Base-by-base conservation (phyloP, 35 echinoderm and acorn worm species). In the Patiria miniata region DNA sequence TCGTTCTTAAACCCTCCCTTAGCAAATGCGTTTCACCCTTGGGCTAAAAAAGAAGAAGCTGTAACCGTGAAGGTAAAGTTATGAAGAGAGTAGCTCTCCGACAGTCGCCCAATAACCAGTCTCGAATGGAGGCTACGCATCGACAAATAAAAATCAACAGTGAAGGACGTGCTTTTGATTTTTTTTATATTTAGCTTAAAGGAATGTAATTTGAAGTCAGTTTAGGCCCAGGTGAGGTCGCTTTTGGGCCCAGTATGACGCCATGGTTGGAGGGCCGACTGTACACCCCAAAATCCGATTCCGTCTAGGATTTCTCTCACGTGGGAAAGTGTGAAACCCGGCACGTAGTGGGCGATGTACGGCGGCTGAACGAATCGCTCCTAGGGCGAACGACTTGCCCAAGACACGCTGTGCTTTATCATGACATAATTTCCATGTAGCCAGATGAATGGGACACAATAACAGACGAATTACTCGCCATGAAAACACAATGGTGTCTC, bases 371-470 rank as follows among this genome's bases (percentile, higher is more conserved):
- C 65, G 65, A 3, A 0, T 2, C 65, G 65, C 26, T 73, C 65
- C 65, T 15, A 23, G 19, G 65, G 65, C 65, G 65, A 26, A 9
- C 19, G 23, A 73, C 2, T 7, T 9, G 28, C 28, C 58, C 65
- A 47, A 47, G 12, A 47, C 42, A 12, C 65, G 26, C 19, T 73
- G 19, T 23, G 15, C 34, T 26, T 47, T 73, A 73, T 73, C 23
- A 73, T 73, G 65, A 73, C 65, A 73, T 73, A 73, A 73, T 73
- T 73, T 73, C 65, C 65, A 73, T 73, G 65, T 73, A 73, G 65
- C 65, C 42, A 6, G 34, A 73, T 73, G 65, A 73, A 73, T 73
- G 29, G 65, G 26, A 34, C 65, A 73, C 65, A 73, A 73, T 73
- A 73, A 73, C 65, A 73, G 29, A 73, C 65, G 65, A 73, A 73